These are phyloP conservation scores for Drosophila watanabei DNA, from an alignment of 1,140 invertebrate genomes.

Conservation along the genomic window DNA sequence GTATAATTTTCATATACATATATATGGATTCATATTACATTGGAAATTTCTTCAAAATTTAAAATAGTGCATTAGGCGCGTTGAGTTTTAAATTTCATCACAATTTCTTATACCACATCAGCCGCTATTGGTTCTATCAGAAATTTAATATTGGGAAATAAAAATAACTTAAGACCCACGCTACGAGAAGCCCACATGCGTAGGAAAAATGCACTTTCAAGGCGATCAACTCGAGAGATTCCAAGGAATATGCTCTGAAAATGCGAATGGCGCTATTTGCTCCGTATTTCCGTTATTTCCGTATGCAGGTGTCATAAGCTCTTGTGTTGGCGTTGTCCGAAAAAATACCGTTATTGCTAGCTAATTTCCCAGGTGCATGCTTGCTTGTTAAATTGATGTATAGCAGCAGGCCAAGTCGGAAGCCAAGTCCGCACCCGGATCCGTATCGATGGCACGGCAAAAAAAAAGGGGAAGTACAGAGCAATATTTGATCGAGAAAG, in stretches of 20 bases:
- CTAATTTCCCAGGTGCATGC: constrained; percentile 82
- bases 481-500: constrained; percentile 41
- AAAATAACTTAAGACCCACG: not conserved
- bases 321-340: constrained; percentile 56
- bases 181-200: too few species aligned
- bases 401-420: constrained; percentile 43
- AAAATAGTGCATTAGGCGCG: too few species aligned
- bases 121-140: too few species aligned
- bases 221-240: not conserved
- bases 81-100: too few species aligned
- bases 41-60: too few species aligned
- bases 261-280: not conserved
- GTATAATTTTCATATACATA: too few species aligned
- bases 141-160: not conserved
- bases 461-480: constrained; percentile 39
- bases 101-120: too few species aligned
- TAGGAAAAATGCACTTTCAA: not conserved
- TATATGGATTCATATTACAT: too few species aligned
- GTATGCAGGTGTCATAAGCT: constrained; percentile 47
- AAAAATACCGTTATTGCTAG: constrained; percentile 75
- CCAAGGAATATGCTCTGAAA: constrained; percentile 13
- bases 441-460: not conserved
- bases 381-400: constrained; percentile 83
- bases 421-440: constrained; percentile 12
- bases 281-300: not conserved